Evolutionary conservation across 2,797 vertebrate species (phyloP).

Genomic region (Aotus griseimembra): DNA sequence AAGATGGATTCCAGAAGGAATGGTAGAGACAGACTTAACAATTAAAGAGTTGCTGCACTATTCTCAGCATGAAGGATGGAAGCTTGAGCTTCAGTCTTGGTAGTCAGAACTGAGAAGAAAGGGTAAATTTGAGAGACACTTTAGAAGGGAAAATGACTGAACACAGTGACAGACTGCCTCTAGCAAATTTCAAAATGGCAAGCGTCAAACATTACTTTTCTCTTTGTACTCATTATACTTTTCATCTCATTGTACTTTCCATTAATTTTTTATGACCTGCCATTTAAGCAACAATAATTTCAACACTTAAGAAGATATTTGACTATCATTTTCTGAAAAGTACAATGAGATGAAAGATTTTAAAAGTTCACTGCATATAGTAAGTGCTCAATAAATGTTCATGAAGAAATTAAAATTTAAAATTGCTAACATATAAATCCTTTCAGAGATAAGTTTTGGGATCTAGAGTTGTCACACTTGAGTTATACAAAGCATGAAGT

Average conservation of each 20-base stretch:
- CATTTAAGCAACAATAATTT: conserved; percentile 54
- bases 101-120: not conserved
- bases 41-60: not conserved
- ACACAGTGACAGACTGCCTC: not conserved
- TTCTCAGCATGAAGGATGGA: not conserved
- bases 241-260: conserved; percentile 13
- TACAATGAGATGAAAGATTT: conserved; percentile 19
- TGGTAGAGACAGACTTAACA: not conserved
- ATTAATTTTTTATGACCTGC: conserved; percentile 64
- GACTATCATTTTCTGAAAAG: conserved; percentile 42
- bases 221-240: conserved; percentile 16
- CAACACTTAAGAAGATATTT: conserved; percentile 26
- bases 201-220: conserved; percentile 46
- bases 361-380: not conserved
- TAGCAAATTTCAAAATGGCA: conserved; percentile 25
- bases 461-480: not conserved
- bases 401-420: conserved; percentile 45
- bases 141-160: not conserved
- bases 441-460: not conserved
- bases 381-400: conserved; percentile 58
- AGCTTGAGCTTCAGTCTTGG: not conserved
- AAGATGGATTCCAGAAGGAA: not conserved
- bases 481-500: not conserved
- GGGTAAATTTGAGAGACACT: not conserved
- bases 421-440: not conserved